Percentiles rank a stretch among this genome's conserved stretches.
Evolutionary conservation across 1,140 invertebrate species (phyloP).

Genomic region (Octopus sinensis): DNA sequence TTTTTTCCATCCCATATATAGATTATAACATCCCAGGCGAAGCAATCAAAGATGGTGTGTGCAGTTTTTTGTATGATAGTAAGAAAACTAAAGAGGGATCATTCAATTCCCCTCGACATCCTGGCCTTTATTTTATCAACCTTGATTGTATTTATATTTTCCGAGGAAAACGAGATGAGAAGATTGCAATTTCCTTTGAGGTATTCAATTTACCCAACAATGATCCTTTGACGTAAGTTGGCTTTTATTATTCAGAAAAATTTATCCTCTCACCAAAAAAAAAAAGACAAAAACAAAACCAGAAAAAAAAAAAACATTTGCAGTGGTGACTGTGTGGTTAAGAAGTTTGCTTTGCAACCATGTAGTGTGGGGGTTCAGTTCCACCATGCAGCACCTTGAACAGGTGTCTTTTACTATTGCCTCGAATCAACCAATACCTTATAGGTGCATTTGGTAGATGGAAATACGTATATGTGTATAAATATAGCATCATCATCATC

Average conservation of each 20-base stretch:
- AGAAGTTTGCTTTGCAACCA: too few species aligned
- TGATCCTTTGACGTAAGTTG: conserved; percentile 9
- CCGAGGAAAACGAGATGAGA: conserved; percentile 34
- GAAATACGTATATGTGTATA: too few species aligned
- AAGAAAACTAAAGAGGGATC: conserved; percentile 79
- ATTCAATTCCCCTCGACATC: conserved; percentile 93
- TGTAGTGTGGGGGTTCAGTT: too few species aligned
- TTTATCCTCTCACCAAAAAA: too few species aligned
- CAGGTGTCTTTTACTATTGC: too few species aligned
- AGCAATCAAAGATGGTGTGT: conserved; percentile 68
- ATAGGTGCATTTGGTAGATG: too few species aligned
- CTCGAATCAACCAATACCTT: too few species aligned
- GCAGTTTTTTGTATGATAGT: conserved; percentile 87
- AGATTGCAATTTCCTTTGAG: conserved; percentile 38
- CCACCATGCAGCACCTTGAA: too few species aligned
- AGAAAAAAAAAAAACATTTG: too few species aligned
- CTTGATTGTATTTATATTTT: conserved; percentile 91
- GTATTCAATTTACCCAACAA: conserved; percentile 31
- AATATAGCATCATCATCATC: too few species aligned
- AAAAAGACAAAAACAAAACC: too few species aligned
- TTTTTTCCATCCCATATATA: conserved; percentile 27
- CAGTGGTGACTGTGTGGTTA: too few species aligned
- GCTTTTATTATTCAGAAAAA: background rate
- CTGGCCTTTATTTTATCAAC: conserved; percentile 89
- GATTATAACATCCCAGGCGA: conserved; percentile 83